phyloP scores from a whole-genome alignment of 2,888 invertebrate species.

The Parascotia fuliginaria region DNA sequence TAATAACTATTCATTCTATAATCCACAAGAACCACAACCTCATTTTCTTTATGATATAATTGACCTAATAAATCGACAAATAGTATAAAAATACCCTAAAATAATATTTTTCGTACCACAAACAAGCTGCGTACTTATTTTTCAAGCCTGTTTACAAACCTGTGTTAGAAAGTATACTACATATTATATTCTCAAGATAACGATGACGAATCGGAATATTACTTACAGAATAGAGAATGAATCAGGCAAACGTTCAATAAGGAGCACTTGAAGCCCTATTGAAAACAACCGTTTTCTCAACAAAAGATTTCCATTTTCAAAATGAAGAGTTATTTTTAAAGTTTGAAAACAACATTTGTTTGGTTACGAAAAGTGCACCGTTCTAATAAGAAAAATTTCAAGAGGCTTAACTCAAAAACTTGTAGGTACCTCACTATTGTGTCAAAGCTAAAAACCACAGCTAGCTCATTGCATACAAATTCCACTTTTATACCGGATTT shows the following conservation, averaged over 20 bases:
- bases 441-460: neutral
- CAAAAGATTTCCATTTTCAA: conserved; percentile 46
- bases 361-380: conserved; percentile 25
- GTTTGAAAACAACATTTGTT: conserved; percentile 25
- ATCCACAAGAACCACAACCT: no score
- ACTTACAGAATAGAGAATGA: conserved; percentile 24
- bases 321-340: conserved; percentile 45
- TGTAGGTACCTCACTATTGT: conserved; percentile 26
- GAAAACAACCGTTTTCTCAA: conserved; percentile 30
- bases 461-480: neutral
- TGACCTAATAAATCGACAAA: no score
- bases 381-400: conserved; percentile 57
- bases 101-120: neutral
- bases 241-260: conserved; percentile 28
- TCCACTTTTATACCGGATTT: no score
- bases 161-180: neutral
- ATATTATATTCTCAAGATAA: conserved; percentile 1
- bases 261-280: conserved; percentile 30
- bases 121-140: neutral
- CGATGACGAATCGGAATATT: conserved; percentile 24
- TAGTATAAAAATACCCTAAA: no score
- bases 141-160: neutral
- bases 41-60: no score
- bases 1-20: no score
- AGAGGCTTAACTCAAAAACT: conserved; percentile 58